Evolutionary conservation across 2,113 vertebrate species (phyloP).

Genomic region (Numenius arquata): DNA sequence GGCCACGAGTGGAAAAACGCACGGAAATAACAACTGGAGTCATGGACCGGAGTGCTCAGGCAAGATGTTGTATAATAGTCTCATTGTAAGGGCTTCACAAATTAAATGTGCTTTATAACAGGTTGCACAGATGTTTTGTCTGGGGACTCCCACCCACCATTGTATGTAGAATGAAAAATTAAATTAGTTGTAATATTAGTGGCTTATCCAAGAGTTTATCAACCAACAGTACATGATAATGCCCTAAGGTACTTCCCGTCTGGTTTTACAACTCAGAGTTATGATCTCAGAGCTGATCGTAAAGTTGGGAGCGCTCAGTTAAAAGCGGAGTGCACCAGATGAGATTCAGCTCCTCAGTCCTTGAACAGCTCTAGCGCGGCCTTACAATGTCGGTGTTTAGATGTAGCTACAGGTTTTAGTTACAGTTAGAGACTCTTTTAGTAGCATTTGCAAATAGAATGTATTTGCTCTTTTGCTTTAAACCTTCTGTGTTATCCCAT

Average conservation of each 20-base stretch:
- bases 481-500: neutral
- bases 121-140: slow-evolving; percentile 58
- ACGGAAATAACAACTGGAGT: neutral
- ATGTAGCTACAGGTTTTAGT: neutral
- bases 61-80: neutral
- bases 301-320: neutral
- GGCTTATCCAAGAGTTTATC: slow-evolving; percentile 23
- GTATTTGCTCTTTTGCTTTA: neutral
- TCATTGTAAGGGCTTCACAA: slow-evolving; percentile 8
- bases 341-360: neutral
- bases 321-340: neutral
- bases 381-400: rapidly evolving
- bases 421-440: neutral
- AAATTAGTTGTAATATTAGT: slow-evolving; percentile 2
- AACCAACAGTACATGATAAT: neutral
- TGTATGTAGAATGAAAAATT: slow-evolving; percentile 8
- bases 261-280: neutral
- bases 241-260: neutral
- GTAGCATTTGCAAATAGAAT: neutral
- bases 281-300: neutral
- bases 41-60: neutral
- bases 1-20: neutral
- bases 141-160: slow-evolving; percentile 41
- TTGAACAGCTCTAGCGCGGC: neutral
- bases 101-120: neutral